Conservation (phyloP, 2,113 vertebrate genomes). For the Nestor notabilis region DNA sequence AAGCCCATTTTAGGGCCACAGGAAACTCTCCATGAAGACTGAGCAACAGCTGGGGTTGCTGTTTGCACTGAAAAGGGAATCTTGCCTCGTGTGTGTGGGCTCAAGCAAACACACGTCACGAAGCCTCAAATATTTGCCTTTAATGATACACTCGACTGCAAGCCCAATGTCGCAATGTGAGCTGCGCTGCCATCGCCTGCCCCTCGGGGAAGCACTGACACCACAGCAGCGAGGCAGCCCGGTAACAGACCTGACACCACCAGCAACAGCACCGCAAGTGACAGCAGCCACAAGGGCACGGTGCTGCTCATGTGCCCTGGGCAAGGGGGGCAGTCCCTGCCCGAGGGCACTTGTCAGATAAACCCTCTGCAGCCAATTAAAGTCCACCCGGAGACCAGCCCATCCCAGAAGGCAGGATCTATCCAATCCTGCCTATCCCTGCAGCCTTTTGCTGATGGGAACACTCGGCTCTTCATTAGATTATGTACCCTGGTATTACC, state of each 20-base stretch:
- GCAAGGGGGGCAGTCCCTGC: neutral
- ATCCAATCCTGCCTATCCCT: neutral
- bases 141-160: neutral
- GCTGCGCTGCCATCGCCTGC: neutral
- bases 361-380: neutral
- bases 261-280: rapidly evolving
- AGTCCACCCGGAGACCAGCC: neutral
- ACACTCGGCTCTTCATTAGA: neutral
- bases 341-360: neutral
- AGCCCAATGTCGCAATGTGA: neutral
- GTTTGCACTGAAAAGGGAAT: neutral
- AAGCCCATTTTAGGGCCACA: neutral
- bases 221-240: neutral
- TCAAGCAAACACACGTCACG: neutral
- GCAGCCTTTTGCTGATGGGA: neutral
- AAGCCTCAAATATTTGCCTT: slow-evolving; percentile 23
- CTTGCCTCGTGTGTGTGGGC: neutral
- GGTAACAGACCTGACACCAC: rapidly evolving
- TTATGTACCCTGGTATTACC: rapidly evolving
- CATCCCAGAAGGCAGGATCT: neutral
- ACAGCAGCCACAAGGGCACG: rapidly evolving
- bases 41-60: neutral
- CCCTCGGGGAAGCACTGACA: neutral
- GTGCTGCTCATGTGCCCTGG: neutral
- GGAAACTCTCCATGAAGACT: neutral